A percentile compares a stretch with the other conserved stretches of the same genome.
These are phyloP conservation scores for Dinocampus coccinellae DNA, from an alignment of 2,888 invertebrate genomes.

Conservation along the genomic window DNA sequence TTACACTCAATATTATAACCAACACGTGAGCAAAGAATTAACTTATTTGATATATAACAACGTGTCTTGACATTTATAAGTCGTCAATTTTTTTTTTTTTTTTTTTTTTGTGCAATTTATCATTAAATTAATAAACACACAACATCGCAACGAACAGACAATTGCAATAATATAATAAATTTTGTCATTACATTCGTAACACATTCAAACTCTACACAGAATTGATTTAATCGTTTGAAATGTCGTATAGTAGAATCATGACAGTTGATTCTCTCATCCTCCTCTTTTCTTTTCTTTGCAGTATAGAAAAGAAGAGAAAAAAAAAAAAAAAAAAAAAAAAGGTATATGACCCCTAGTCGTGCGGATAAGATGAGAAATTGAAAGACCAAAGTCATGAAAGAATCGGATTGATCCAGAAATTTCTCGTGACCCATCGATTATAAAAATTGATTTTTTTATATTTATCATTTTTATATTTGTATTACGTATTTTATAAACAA, in stretches of 20 bases:
- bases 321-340: constrained; percentile 19
- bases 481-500: background rate
- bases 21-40: constrained; percentile 58
- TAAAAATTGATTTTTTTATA: background rate
- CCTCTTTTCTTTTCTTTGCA: too few relatives aligned
- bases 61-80: background rate
- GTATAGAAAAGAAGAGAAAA: too few relatives aligned
- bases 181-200: too few relatives aligned
- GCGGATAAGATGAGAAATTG: constrained; percentile 35
- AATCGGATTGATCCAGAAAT: background rate
- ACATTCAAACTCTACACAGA: too few relatives aligned
- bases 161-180: too few relatives aligned
- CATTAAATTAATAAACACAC: background rate
- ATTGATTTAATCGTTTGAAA: too few relatives aligned
- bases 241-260: too few relatives aligned
- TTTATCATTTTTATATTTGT: background rate
- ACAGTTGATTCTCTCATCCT: too few relatives aligned
- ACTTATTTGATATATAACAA: background rate
- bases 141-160: too few relatives aligned
- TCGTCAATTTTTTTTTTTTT: too few relatives aligned
- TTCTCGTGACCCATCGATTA: background rate
- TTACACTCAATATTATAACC: constrained; percentile 53
- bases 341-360: constrained; percentile 11
- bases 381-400: background rate
- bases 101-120: background rate